Conservation (phyloP, 2,888 invertebrate species). For the Philhelius pedissequus region DNA sequence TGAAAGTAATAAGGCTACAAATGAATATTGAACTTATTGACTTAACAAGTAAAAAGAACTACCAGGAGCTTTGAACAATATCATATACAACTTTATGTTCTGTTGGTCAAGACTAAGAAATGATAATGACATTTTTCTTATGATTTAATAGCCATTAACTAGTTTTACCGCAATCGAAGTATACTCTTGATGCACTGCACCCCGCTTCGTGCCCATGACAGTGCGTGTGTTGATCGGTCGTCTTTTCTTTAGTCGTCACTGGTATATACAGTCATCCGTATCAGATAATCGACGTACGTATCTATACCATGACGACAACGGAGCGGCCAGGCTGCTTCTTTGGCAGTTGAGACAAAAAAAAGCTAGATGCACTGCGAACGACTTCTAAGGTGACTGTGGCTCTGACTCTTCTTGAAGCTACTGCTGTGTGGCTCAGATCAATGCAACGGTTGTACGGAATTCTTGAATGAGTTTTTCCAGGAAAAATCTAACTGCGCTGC, state of each 20-base stretch:
- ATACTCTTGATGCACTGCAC: neutral
- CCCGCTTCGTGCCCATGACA: neutral
- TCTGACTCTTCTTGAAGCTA: conserved; percentile 22
- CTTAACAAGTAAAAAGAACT: neutral
- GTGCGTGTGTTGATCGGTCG: too few relatives aligned
- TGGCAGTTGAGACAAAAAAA: conserved; percentile 25
- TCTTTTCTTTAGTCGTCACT: neutral
- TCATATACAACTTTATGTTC: conserved; percentile 49
- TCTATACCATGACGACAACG: conserved; percentile 20
- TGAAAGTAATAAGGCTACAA: neutral
- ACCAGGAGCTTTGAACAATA: conserved; percentile 45
- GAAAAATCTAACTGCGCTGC: conserved; percentile 68
- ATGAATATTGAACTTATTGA: neutral
- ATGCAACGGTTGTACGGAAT: conserved; percentile 63
- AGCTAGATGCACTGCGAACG: conserved; percentile 26
- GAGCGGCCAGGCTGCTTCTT: neutral
- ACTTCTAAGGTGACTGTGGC: conserved; percentile 46
- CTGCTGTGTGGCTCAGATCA: neutral
- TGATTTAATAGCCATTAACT: conserved; percentile 67
- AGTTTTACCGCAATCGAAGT: conserved; percentile 64
- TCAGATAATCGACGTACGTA: conserved; percentile 42
- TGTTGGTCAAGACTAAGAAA: conserved; percentile 62
- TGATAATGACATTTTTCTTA: conserved; percentile 68
- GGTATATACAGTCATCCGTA: conserved; percentile 22
- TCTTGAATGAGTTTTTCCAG: conserved; percentile 68